These are phyloP conservation scores for Podarcis muralis DNA, from an alignment of 2,113 vertebrate genomes.

Conservation along the genomic window DNA sequence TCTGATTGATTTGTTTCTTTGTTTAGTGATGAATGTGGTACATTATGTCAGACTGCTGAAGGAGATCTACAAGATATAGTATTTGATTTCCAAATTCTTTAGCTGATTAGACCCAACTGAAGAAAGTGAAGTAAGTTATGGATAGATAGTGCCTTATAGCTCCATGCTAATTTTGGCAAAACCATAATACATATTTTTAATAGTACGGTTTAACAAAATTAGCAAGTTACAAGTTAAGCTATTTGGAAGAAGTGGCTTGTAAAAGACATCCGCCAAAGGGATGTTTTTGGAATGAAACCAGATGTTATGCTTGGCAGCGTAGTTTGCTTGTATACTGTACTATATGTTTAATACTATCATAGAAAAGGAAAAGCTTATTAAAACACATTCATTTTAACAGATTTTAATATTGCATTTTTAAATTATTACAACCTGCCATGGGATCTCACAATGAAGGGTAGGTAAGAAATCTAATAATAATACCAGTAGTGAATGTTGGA, in stretches of 20 bases:
- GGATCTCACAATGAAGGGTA: too few relatives aligned
- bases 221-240: slow-evolving; percentile 3
- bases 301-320: neutral
- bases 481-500: too few relatives aligned
- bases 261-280: neutral
- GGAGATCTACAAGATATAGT: neutral
- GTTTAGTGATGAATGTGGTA: accelerated
- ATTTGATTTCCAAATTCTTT: neutral
- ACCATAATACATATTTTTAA: neutral
- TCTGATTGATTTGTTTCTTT: slow-evolving; percentile 3
- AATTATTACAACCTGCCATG: too few relatives aligned
- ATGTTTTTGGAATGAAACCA: slow-evolving; percentile 5
- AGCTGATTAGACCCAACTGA: neutral
- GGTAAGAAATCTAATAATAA: too few relatives aligned
- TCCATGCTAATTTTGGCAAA: neutral
- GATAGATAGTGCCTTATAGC: neutral
- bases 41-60: neutral
- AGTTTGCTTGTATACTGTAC: too few relatives aligned
- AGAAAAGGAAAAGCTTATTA: too few relatives aligned
- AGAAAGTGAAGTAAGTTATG: neutral
- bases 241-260: neutral
- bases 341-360: too few relatives aligned
- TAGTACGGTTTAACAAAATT: neutral
- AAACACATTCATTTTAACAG: too few relatives aligned
- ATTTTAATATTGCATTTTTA: too few relatives aligned